Conservation (phyloP, 2,888 invertebrate genomes). For the Diachrysia chrysitis region DNA sequence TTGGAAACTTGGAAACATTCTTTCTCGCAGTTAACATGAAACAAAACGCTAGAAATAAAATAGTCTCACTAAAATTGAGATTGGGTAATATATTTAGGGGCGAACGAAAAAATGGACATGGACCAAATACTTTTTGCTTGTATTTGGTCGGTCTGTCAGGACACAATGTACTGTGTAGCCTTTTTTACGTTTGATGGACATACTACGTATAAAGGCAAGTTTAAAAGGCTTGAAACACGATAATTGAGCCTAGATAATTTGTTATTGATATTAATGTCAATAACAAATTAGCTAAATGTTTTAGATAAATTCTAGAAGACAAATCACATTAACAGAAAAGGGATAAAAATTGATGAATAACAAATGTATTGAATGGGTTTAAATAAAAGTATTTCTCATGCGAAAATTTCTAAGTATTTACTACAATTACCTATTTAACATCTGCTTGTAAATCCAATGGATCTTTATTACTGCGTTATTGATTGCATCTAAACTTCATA, state of each 20-base stretch:
- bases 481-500: no score
- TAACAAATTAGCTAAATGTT: no score
- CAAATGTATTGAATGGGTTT: no score
- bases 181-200: background rate
- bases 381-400: no score
- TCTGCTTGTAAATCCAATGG: no score
- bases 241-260: background rate
- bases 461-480: no score
- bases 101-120: conserved; percentile 25
- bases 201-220: background rate
- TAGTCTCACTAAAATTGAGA: conserved; percentile 51
- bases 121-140: conserved; percentile 37
- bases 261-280: no score
- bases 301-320: no score
- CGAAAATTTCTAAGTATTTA: no score
- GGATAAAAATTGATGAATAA: no score
- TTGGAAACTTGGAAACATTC: conserved; percentile 52
- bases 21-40: conserved; percentile 51
- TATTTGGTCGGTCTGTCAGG: conserved; percentile 27
- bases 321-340: no score
- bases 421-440: no score
- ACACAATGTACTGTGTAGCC: background rate
- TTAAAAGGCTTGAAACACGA: background rate
- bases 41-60: conserved; percentile 56
- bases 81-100: conserved; percentile 54